Conservation (phyloP, 2,888 invertebrate species). For the Ectropis crepuscularia region DNA sequence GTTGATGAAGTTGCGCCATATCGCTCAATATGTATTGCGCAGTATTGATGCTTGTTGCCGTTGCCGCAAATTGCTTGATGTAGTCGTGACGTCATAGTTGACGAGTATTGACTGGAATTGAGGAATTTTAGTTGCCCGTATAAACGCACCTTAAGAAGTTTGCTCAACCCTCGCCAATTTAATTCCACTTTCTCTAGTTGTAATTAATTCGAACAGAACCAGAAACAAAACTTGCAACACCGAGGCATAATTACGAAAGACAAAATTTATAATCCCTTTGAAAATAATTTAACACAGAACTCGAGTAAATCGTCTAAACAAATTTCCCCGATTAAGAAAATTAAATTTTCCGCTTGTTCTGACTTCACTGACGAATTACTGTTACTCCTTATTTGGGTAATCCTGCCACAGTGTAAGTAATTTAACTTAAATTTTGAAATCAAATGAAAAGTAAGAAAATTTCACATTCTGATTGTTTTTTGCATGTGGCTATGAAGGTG, state of each 20-base stretch:
- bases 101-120: no score
- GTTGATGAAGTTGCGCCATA: no score
- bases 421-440: not conserved
- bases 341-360: conserved; percentile 60
- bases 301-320: conserved; percentile 44
- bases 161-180: conserved; percentile 1
- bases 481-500: not conserved
- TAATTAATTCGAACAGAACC: conserved; percentile 10
- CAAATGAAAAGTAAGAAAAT: not conserved
- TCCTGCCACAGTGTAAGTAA: conserved; percentile 17
- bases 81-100: no score
- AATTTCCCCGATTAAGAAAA: conserved; percentile 61
- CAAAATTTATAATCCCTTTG: conserved; percentile 61
- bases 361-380: conserved; percentile 57
- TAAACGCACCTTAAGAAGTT: no score
- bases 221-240: conserved; percentile 30
- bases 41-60: no score
- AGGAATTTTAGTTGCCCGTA: no score
- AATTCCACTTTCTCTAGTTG: conserved; percentile 3
- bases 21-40: no score
- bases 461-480: not conserved
- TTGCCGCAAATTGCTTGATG: no score
- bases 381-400: conserved; percentile 37
- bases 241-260: conserved; percentile 50
- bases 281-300: conserved; percentile 57